Conservation (phyloP, 2,888 invertebrate genomes). For the Drosophila nr. perissopoda region DNA sequence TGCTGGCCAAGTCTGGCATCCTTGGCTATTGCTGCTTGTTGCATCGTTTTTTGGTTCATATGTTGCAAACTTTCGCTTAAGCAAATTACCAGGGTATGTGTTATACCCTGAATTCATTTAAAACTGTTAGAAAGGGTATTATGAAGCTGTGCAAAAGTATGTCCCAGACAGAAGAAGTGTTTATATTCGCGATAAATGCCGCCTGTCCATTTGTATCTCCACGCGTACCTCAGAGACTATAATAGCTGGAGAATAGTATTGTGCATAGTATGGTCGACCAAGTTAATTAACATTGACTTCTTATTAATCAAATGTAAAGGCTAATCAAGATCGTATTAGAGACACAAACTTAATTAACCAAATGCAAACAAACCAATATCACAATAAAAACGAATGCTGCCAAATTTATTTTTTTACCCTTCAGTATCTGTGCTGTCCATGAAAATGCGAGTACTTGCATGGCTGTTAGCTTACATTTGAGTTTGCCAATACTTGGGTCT, state of each 20-base stretch:
- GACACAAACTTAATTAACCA: not conserved
- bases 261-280: not conserved
- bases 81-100: conserved; percentile 66
- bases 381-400: not conserved
- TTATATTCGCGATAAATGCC: not conserved
- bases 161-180: not conserved
- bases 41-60: conserved; percentile 58
- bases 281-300: not conserved
- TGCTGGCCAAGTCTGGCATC: conserved; percentile 24
- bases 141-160: not conserved
- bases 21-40: conserved; percentile 43
- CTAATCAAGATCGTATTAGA: not conserved
- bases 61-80: conserved; percentile 71
- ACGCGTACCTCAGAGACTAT: not conserved
- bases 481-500: not conserved
- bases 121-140: not conserved
- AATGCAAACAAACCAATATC: not conserved
- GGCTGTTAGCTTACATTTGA: not conserved
- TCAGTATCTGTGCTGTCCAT: conserved; percentile 14
- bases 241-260: not conserved
- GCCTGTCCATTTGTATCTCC: not conserved
- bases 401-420: not conserved
- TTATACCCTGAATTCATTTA: not conserved
- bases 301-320: not conserved
- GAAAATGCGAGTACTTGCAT: no score